phyloP scores from a whole-genome alignment of 92 coral and sea anemone species.

The Heteractis magnifica region DNA sequence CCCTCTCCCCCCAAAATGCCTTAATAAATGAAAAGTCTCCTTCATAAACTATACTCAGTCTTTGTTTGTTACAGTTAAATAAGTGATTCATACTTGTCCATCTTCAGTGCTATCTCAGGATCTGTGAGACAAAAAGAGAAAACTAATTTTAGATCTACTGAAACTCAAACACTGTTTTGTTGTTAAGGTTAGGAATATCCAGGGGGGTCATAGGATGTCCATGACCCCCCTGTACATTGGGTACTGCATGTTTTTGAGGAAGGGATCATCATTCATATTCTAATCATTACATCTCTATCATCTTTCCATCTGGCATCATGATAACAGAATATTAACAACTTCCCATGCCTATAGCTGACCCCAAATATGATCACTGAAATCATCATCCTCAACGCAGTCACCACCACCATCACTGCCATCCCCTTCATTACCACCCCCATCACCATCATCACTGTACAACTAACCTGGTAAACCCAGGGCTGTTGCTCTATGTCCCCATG shows the following conservation, averaged over 20 bases:
- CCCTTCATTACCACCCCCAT: background rate
- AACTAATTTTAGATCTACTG: background rate
- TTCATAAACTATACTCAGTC: too few relatives aligned
- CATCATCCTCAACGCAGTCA: background rate
- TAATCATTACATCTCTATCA: too few relatives aligned
- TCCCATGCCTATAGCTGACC: too few relatives aligned
- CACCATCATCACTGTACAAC: background rate
- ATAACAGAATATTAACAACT: too few relatives aligned
- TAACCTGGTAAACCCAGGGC: slow-evolving; percentile 90
- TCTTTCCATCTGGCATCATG: too few relatives aligned
- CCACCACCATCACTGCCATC: background rate
- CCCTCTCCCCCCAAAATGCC: too few relatives aligned
- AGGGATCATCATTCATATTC: too few relatives aligned
- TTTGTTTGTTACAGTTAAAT: background rate
- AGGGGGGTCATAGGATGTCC: background rate
- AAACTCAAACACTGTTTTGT: background rate
- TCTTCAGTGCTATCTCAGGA: slow-evolving; percentile 85
- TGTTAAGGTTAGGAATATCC: too few relatives aligned
- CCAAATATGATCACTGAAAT: background rate
- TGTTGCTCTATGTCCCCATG: slow-evolving; percentile 85
- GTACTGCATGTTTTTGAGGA: too few relatives aligned
- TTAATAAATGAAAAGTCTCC: too few relatives aligned
- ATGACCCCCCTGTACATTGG: too few relatives aligned
- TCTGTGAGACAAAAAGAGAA: slow-evolving; percentile 40
- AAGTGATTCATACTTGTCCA: slow-evolving; percentile 76